A percentile compares a stretch with the other conserved stretches of the same genome.
These are phyloP conservation scores for Menidia beryllina DNA, from an alignment of 2,113 vertebrate species.

Conservation along the genomic window DNA sequence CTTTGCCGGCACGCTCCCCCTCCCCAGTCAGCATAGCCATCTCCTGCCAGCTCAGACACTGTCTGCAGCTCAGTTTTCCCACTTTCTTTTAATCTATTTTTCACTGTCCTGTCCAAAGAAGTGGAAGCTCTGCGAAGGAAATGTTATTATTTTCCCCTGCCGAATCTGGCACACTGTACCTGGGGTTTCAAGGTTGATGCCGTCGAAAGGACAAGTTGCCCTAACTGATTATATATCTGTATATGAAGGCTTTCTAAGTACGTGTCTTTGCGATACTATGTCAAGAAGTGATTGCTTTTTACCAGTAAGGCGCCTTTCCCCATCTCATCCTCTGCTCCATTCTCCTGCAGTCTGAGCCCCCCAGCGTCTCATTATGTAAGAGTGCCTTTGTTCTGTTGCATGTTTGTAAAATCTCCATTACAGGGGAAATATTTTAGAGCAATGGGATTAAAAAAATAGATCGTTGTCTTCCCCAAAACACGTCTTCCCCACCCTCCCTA, in stretches of 20 bases:
- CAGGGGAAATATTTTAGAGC: conserved; percentile 37
- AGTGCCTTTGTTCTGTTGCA: conserved; percentile 26
- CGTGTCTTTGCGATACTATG: not conserved
- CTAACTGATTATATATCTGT: too few relatives aligned
- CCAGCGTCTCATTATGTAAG: conserved; percentile 54
- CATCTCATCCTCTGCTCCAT: conserved; percentile 9
- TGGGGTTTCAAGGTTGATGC: not conserved
- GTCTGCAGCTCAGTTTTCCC: conserved; percentile 9
- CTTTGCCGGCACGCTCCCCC: conserved; percentile 9
- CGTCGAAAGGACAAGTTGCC: not conserved
- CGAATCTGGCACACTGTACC: not conserved
- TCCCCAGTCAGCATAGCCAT: not conserved
- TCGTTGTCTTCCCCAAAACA: too few relatives aligned
- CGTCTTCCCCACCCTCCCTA: not conserved
- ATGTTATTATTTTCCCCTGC: not conserved
- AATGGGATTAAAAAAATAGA: too few relatives aligned
- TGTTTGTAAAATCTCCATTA: conserved; percentile 42
- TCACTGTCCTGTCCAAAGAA: not conserved
- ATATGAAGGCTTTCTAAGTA: not conserved
- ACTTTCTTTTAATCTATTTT: not conserved
- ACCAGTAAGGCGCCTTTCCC: not conserved
- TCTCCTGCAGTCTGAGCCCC: conserved; percentile 26
- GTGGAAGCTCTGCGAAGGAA: not conserved
- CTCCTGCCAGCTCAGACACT: conserved; percentile 1
- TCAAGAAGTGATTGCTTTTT: not conserved